phyloP scores from a whole-genome alignment of 2,797 vertebrate genomes.

The Trachops cirrhosus region DNA sequence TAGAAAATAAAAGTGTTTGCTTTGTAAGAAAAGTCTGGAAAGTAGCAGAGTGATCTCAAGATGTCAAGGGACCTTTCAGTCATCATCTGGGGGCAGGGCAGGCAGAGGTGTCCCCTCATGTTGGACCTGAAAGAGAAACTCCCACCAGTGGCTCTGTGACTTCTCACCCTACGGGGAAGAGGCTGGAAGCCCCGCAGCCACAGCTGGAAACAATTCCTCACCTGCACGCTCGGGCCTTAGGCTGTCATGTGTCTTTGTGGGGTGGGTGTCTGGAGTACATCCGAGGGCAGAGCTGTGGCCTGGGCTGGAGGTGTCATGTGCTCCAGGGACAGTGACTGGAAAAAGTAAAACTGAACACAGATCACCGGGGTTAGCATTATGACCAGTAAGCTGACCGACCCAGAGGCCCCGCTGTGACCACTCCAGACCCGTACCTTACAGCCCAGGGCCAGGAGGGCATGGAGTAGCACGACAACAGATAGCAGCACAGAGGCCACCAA shows the following conservation, averaged over 20 bases:
- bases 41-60: slow-evolving; percentile 18
- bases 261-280: background rate
- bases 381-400: too few species aligned
- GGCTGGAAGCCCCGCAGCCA: background rate
- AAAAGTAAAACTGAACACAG: slow-evolving; percentile 68
- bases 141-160: background rate
- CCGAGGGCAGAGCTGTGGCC: background rate
- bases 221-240: background rate
- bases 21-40: slow-evolving; percentile 76
- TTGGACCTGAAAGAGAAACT: slow-evolving; percentile 37
- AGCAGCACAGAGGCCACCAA: slow-evolving; percentile 81
- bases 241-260: background rate
- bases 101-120: background rate
- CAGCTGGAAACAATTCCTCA: background rate
- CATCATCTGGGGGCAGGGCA: background rate
- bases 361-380: background rate
- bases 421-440: slow-evolving; percentile 85
- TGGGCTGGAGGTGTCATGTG: background rate
- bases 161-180: fast-evolving
- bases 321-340: slow-evolving; percentile 50
- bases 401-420: background rate
- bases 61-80: background rate
- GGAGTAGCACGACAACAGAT: slow-evolving; percentile 83
- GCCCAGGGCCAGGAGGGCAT: slow-evolving; percentile 88
- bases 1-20: slow-evolving; percentile 78